A percentile compares a stretch with the other conserved stretches of the same genome.
phyloP scores from a whole-genome alignment of 92 coral and sea anemone species.

The Actinostola sp. region DNA sequence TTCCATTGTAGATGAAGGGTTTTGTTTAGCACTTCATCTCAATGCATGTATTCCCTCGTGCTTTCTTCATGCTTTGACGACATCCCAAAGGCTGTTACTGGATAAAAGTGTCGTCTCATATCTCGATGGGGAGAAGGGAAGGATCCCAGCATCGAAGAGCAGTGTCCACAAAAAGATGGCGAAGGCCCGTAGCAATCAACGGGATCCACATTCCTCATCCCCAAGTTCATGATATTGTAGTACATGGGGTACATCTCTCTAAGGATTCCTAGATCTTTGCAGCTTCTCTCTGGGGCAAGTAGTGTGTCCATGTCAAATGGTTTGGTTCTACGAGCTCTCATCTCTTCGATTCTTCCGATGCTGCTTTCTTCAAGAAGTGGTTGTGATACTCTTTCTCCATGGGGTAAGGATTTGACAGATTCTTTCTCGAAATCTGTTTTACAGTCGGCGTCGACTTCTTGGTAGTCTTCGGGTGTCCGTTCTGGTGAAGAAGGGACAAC shows the following conservation, averaged over 20 bases:
- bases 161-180: conserved; percentile 10
- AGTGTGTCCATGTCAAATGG: conserved; percentile 25
- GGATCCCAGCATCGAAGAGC: conserved; percentile 13
- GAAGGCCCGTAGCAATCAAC: conserved; percentile 12
- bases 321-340: conserved; percentile 3
- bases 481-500: conserved; percentile 29
- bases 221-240: conserved; percentile 25
- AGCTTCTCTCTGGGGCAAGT: conserved; percentile 22
- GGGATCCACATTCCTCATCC: conserved; percentile 24
- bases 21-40: background rate
- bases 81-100: background rate
- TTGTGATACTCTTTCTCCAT: background rate
- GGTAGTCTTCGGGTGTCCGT: conserved; percentile 5
- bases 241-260: conserved; percentile 37
- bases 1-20: background rate
- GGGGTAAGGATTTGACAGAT: background rate
- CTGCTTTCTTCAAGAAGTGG: background rate
- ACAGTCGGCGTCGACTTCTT: conserved; percentile 15
- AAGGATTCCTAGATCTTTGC: conserved; percentile 8
- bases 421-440: background rate
- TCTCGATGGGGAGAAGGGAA: conserved; percentile 10
- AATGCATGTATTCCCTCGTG: background rate
- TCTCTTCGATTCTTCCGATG: background rate
- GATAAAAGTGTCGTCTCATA: background rate
- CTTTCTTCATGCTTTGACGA: background rate